Base-by-base conservation (phyloP, 2,888 invertebrate genomes). In the Cataglyphis livida region DNA sequence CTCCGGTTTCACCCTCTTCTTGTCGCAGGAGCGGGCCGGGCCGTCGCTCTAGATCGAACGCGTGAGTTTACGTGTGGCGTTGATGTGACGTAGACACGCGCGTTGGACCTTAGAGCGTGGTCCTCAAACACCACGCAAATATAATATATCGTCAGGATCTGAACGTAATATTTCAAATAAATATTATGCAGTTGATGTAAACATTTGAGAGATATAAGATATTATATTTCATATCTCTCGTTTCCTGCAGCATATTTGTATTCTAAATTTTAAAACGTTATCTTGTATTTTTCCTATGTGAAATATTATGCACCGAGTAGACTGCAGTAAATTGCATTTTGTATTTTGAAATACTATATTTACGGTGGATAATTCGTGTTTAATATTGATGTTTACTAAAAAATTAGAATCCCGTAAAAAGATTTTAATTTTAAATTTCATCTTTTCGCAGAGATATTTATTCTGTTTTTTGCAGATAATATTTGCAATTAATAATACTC, bases 31-130 rank as follows among this genome's bases (percentile, higher is more conserved):
- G 12, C 28, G 51, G 28, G 18, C 57, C 78, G 88, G 91, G 87
- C 78, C 87, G 83, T 85, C 86, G 89, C 93, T 94, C 93, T 94
- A 93, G 92, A 94, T 94, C 94, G 94, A 94, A 94, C 94, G 93
- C 94, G 93, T 94, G 94, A 94, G 94, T 94, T 94, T 94, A 94
- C 94, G 94, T 94, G 93, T 93, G 92, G 91, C 87, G 91, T 87
- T 93, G 88, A 91, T 90, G 92, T 91, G 91, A 94, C 94, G 94
- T 94, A 94, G 94, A 94, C 94, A 92, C 94, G 93, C 94, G 94
- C 93, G 94, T 94, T 94, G 94, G 94, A 94, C 93, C 93, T 93
- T 94, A 94, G 93, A 94, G 94, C 89, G 90, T 90, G 87, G 90
- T 93, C 92, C 87, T 68, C 65, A 15, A 41, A 35, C 84, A 71